These are phyloP conservation scores for Rotaria sp. DNA, from an alignment of 2,888 invertebrate genomes.

Conservation along the genomic window DNA sequence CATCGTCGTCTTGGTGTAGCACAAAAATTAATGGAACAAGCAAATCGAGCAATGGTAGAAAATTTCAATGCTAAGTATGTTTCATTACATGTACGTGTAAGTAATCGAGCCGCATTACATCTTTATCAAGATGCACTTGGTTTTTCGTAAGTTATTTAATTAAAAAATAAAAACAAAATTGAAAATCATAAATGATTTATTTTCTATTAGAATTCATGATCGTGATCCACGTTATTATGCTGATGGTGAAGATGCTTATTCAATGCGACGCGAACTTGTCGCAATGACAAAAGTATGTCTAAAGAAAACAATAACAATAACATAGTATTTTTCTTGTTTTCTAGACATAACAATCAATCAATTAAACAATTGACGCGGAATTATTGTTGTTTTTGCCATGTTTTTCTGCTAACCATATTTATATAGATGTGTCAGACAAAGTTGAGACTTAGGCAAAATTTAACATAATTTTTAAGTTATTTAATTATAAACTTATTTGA, in stretches of 20 bases:
- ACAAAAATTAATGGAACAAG: slow-evolving; percentile 97
- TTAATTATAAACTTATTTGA: too few relatives aligned
- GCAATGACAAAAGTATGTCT: neutral
- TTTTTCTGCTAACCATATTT: too few relatives aligned
- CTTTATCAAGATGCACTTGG: slow-evolving; percentile 81
- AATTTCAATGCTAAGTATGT: slow-evolving; percentile 96
- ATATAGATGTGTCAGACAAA: too few relatives aligned
- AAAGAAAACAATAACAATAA: too few relatives aligned
- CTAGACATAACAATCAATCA: too few relatives aligned
- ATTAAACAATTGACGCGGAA: too few relatives aligned
- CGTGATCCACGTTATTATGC: slow-evolving; percentile 98
- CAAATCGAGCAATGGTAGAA: slow-evolving; percentile 94
- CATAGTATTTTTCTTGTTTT: too few relatives aligned
- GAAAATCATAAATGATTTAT: too few relatives aligned
- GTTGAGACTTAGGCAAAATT: too few relatives aligned
- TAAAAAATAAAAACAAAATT: too few relatives aligned
- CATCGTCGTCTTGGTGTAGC: slow-evolving; percentile 76
- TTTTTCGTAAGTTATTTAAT: slow-evolving; percentile 50
- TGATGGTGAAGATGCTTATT: slow-evolving; percentile 98
- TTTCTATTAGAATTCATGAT: slow-evolving; percentile 63
- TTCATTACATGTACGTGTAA: slow-evolving; percentile 91
- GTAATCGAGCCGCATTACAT: slow-evolving; percentile 90
- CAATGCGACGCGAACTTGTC: slow-evolving; percentile 68
- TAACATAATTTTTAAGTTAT: too few relatives aligned
- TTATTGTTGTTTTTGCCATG: too few relatives aligned